Base-by-base conservation (phyloP, 1,140 invertebrate genomes). In the Mya arenaria region DNA sequence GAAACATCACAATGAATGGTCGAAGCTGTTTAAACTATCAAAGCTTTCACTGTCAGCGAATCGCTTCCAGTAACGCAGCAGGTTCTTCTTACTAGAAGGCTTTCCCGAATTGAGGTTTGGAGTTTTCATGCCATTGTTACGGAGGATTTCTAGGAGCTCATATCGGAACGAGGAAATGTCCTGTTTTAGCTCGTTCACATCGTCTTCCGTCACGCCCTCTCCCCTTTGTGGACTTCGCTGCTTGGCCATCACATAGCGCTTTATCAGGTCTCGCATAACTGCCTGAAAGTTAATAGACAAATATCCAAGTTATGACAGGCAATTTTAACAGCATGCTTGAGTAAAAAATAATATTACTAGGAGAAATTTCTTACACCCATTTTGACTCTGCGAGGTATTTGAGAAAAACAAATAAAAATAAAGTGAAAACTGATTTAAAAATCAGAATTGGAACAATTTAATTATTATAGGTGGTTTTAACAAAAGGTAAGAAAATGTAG, bases 101-200 rank as follows among this genome's bases (percentile, higher is more conserved):
- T 92, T 92, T 30, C 86, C 84, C 55, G 90, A 86, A 79, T 89
- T 90, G 15, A 87, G 84, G 52, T 89, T 90, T 25, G 91, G 90
- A 5, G 90, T 91, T 79, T 91, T 92, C 91, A 93, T 93, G 75
- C 92, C 91, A 73, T 93, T 93, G 77, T 90, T 93, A 44, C 90
- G 88, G 23, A 99, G 94, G 85, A 99, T 98, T 94, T 99, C 98
- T 48, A 99, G 96, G 6, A 99, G 94, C 93, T 99, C 98, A 93
- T 90, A 93, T 65, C 93, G 85, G 84, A 93, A 92, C 65, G 91
- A 90, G 6, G 90, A 92, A 77, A 99, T 98, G 92, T 99, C 98
- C 93, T 99, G 98, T 93, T 99, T 99, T 82, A 99, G 99, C 94
- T 99, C 98, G 93, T 99, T 99, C 37, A 99, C 97, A 93, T 99